These are phyloP conservation scores for Forbesichthys agassizii DNA, from an alignment of 2,113 vertebrate genomes.

Conservation along the genomic window DNA sequence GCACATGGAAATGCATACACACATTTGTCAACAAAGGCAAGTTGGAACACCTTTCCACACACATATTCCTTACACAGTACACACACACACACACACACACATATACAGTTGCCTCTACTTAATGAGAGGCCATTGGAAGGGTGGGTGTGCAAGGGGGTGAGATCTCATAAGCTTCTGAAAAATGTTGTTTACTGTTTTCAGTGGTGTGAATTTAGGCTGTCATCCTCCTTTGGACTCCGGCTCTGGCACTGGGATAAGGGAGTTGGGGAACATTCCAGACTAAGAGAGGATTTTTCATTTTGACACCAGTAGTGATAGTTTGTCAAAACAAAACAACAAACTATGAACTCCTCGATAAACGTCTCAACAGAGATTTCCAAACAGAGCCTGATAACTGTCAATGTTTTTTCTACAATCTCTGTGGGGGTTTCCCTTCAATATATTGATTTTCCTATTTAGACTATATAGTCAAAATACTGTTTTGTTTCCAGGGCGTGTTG, in stretches of 20 bases:
- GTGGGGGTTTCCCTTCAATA: not conserved
- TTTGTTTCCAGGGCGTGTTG: conserved; percentile 6
- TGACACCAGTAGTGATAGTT: conserved; percentile 16
- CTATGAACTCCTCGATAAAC: conserved; percentile 25
- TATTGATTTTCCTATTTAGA: conserved; percentile 19
- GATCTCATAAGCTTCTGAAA: conserved; percentile 70
- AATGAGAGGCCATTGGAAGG: conserved; percentile 51
- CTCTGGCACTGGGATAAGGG: conserved; percentile 28
- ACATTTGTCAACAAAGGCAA: conserved; percentile 4
- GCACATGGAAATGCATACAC: not conserved
- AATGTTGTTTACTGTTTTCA: conserved; percentile 75
- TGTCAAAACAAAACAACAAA: conserved; percentile 38
- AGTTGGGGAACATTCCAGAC: not conserved
- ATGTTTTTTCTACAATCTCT: conserved; percentile 25
- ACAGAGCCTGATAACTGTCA: conserved; percentile 24
- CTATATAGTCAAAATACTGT: conserved; percentile 41
- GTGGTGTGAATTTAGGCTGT: conserved; percentile 59
- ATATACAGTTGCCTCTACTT: conserved; percentile 37
- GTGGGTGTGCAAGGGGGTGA: conserved; percentile 33
- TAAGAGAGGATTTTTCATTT: not conserved
- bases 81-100: conserved; percentile 11
- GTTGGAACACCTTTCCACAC: not conserved
- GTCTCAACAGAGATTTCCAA: conserved; percentile 32
- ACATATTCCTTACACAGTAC: conserved; percentile 1
- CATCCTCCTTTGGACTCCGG: conserved; percentile 35